Percentiles rank a stretch among this genome's conserved stretches.
Conservation (phyloP, 2,888 invertebrate genomes). For the Chrysolina haemoptera region DNA sequence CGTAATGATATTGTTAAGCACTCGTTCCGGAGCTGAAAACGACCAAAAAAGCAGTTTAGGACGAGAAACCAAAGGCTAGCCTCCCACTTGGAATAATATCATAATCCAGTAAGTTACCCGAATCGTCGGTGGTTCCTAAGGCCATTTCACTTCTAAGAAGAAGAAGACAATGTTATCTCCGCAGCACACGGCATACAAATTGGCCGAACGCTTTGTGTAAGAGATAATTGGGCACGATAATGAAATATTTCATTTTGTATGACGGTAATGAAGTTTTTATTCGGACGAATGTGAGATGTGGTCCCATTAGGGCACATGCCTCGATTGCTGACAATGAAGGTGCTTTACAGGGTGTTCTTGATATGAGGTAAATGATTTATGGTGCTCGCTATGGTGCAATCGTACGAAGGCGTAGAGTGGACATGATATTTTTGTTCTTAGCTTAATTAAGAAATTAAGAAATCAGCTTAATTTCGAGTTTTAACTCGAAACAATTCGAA, state of each 20-base stretch:
- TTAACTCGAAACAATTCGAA: too few relatives aligned
- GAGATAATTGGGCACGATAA: conserved; percentile 57
- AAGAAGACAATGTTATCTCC: conserved; percentile 60
- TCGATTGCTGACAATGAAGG: conserved; percentile 14
- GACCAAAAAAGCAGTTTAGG: conserved; percentile 2
- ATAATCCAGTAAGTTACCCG: conserved; percentile 40
- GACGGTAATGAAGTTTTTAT: conserved; percentile 57
- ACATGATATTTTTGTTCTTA: too few relatives aligned
- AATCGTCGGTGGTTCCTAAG: conserved; percentile 41
- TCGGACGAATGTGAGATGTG: conserved; percentile 51
- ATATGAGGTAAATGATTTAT: too few relatives aligned
- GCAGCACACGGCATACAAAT: conserved; percentile 55
- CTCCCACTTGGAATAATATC: conserved; percentile 38
- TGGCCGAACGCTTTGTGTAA: conserved; percentile 53
- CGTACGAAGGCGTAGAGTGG: too few relatives aligned
- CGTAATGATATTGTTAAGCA: conserved; percentile 25
- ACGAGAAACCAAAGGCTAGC: conserved; percentile 11
- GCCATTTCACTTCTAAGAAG: conserved; percentile 42
- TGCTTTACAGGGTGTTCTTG: conserved; percentile 10
- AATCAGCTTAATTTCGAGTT: too few relatives aligned
- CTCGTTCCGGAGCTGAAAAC: conserved; percentile 12
- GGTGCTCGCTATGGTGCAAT: too few relatives aligned
- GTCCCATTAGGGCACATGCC: conserved; percentile 45
- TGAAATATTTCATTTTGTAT: conserved; percentile 55
- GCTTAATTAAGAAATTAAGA: too few relatives aligned